phyloP scores from a whole-genome alignment of 2,888 invertebrate genomes.

The Xestia ashworthii region DNA sequence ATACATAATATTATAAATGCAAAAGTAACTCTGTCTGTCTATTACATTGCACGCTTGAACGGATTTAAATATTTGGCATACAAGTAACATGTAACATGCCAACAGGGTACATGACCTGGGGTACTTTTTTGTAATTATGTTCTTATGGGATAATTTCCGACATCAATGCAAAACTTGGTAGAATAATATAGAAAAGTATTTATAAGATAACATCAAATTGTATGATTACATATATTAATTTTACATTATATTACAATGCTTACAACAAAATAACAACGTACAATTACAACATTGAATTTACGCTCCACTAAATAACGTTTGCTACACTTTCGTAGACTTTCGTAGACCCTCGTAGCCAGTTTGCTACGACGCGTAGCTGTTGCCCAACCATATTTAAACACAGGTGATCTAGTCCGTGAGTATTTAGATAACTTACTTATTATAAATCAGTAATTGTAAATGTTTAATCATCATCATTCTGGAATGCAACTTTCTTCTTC shows the following conservation, averaged over 20 bases:
- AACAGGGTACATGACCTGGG: too few species aligned
- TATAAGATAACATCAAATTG: not conserved
- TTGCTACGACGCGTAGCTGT: conserved; percentile 44
- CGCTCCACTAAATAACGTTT: not conserved
- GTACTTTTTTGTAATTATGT: not conserved
- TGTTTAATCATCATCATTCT: not conserved
- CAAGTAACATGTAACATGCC: too few species aligned
- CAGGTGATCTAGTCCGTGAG: not conserved
- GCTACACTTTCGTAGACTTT: conserved; percentile 38
- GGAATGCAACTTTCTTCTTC: not conserved
- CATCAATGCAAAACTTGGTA: not conserved
- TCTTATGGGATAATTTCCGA: not conserved
- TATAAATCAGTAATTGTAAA: not conserved
- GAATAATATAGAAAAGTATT: not conserved
- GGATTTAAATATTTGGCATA: not conserved
- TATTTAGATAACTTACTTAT: not conserved
- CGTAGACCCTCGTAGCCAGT: conserved; percentile 37
- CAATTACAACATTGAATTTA: not conserved
- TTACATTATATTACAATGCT: not conserved
- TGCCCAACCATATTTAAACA: not conserved
- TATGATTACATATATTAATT: too few species aligned
- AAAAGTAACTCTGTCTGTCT: too few species aligned
- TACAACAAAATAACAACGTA: not conserved
- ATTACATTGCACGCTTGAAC: not conserved
- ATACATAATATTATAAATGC: not conserved